Conservation (phyloP, 1,140 invertebrate species). For the Akabosia matsudoensis region DNA sequence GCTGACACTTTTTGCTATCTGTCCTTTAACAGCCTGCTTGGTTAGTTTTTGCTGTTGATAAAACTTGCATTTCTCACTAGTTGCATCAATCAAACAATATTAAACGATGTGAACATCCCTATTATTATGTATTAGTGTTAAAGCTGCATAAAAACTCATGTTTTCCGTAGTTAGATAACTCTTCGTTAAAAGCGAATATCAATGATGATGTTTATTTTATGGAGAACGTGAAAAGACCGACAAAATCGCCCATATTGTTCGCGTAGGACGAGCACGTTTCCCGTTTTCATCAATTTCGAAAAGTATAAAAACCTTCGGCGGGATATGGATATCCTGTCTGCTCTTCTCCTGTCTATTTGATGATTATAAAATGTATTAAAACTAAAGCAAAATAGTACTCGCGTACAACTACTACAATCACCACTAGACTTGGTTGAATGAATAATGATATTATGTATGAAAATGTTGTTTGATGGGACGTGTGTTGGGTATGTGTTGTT, state of each 20-base stretch:
- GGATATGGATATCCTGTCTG: slow-evolving; percentile 47
- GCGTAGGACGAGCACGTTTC: slow-evolving; percentile 41
- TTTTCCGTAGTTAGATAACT: neutral
- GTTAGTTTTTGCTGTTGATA: neutral
- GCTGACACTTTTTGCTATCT: neutral
- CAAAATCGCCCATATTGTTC: slow-evolving; percentile 40
- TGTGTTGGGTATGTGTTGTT: neutral
- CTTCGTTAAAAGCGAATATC: neutral
- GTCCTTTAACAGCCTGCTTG: neutral
- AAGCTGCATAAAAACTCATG: neutral
- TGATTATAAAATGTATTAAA: slow-evolving; percentile 34
- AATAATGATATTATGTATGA: slow-evolving; percentile 14
- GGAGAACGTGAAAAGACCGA: slow-evolving; percentile 32
- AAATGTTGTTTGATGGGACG: slow-evolving; percentile 1
- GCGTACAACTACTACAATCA: no score
- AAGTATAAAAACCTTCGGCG: slow-evolving; percentile 38
- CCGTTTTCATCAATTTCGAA: slow-evolving; percentile 45
- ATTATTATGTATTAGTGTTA: neutral
- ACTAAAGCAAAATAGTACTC: slow-evolving; percentile 17
- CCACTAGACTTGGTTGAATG: neutral
- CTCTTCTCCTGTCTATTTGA: slow-evolving; percentile 35
- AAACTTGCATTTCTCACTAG: neutral
- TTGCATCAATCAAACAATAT: neutral
- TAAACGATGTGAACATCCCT: neutral
- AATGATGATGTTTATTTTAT: neutral